Conservation (phyloP, 2,888 invertebrate species). For the Oegoconia quadripuncta region DNA sequence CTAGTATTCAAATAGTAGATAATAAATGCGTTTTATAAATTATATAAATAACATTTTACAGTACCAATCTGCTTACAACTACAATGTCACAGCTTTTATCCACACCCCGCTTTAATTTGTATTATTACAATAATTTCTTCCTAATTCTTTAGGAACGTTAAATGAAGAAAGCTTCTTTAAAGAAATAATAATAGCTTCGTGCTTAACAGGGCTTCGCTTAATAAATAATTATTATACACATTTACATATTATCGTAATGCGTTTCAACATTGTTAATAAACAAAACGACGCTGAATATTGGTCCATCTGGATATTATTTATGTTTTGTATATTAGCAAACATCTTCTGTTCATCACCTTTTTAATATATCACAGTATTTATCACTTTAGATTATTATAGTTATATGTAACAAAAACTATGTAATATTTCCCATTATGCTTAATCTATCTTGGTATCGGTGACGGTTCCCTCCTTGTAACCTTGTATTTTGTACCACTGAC, state of each 20-base stretch:
- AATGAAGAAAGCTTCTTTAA: background rate
- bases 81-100: slow-evolving; percentile 16
- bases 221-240: slow-evolving; percentile 27
- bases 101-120: slow-evolving; percentile 18
- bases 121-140: slow-evolving; percentile 26
- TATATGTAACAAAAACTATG: slow-evolving; percentile 38
- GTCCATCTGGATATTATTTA: slow-evolving; percentile 15
- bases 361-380: slow-evolving; percentile 22
- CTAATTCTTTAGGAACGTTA: slow-evolving; percentile 16
- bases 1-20: background rate
- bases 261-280: slow-evolving; percentile 26
- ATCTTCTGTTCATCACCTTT: slow-evolving; percentile 22
- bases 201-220: slow-evolving; percentile 41
- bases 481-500: slow-evolving; percentile 41
- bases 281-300: slow-evolving; percentile 22
- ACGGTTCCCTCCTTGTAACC: slow-evolving; percentile 65
- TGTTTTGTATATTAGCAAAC: slow-evolving; percentile 15
- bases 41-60: too few relatives aligned
- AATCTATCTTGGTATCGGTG: slow-evolving; percentile 78
- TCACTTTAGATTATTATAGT: slow-evolving; percentile 24
- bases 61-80: slow-evolving; percentile 5
- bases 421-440: slow-evolving; percentile 70
- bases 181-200: slow-evolving; percentile 3
- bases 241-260: slow-evolving; percentile 22
- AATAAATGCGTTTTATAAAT: background rate